Evolutionary conservation across 1,140 invertebrate genomes (phyloP).

Genomic region (Brachionus manjavacas): DNA sequence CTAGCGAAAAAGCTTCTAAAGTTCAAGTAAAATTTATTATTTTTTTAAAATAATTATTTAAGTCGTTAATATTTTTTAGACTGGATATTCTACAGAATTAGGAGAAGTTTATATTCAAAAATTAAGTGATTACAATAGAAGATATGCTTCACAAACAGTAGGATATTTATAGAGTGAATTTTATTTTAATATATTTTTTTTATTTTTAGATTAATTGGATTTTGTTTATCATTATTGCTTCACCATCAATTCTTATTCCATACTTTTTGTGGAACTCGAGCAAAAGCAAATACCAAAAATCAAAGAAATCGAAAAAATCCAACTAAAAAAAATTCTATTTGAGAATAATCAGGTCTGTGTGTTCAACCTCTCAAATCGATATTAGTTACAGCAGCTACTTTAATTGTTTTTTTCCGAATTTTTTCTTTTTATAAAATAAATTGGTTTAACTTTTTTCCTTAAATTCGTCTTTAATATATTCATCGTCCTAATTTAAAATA

Average conservation of each 20-base stretch:
- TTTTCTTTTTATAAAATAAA: not conserved
- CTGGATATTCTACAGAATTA: constrained; percentile 85
- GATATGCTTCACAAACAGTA: constrained; percentile 92
- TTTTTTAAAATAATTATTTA: not conserved
- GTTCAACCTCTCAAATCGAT: not conserved
- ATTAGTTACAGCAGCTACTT: not conserved
- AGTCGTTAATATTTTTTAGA: constrained; percentile 61
- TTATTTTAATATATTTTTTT: not conserved
- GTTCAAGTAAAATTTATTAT: constrained; percentile 45
- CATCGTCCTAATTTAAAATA: not conserved
- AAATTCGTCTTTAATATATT: not conserved
- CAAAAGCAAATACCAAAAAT: constrained; percentile 81
- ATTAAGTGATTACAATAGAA: constrained; percentile 90
- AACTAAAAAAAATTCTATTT: not conserved
- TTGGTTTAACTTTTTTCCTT: not conserved
- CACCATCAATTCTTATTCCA: constrained; percentile 87
- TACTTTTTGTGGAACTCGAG: constrained; percentile 87
- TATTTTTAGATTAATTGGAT: constrained; percentile 76
- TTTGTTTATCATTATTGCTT: constrained; percentile 89
- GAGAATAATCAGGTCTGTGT: not conserved
- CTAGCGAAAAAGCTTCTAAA: constrained; percentile 62
- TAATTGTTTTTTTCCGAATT: not conserved
- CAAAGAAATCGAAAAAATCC: constrained; percentile 45
- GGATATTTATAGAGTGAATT: constrained; percentile 48
- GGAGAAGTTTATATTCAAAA: constrained; percentile 92